Base-by-base conservation (phyloP, 2,113 vertebrate species). In the Hippocampus barbouri region DNA sequence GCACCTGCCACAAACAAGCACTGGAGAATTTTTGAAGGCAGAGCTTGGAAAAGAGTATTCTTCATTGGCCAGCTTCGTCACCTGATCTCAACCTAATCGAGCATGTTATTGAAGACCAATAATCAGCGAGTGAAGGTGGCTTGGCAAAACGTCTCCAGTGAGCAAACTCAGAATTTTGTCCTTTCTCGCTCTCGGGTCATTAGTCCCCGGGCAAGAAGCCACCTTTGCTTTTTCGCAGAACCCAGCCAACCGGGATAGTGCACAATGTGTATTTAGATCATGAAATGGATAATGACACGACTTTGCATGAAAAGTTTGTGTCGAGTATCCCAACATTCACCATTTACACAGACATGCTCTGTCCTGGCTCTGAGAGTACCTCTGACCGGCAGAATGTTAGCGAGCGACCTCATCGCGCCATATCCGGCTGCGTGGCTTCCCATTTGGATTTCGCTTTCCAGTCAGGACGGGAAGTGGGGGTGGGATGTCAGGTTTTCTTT, bases 401-500 rank as follows among this genome's bases (percentile, higher is more conserved):
- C 27, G 2, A 5, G 14, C 25, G 11, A 57, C n/a, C 54, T 57
- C 23, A 57, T 54, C 51, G 20, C 20, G 6, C 18, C 21, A 9
- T 10, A 4, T 57, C n/a, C 54, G n/a, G 54, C 2, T n/a, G 14
- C 10, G 14, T 20, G 40, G 34, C 18, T 21, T 62, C 25, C 5
- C 34, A 23, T n/a, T 56, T 38, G n/a, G n/a, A 23, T 9, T 74
- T 34, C 49, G 16, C 51, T 43, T 60, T 66, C 49, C 41, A 67
- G 40, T 43, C 11, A 41, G 18, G 27, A 69, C 15, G 23, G 18
- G 34, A 62, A 67, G 41, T 0, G 0, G 40, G 65, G 66, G 43
- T 41, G 65, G 60, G 7, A 20, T 7, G 1, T 77, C 64, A 71
- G 69, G 60, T 71, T 75, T 76, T 87, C 80, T 60, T 18, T 10